Percentiles rank a stretch among this genome's conserved stretches.
These are phyloP conservation scores for Drosophila pectinifera DNA, from an alignment of 1,140 invertebrate species.

Conservation along the genomic window DNA sequence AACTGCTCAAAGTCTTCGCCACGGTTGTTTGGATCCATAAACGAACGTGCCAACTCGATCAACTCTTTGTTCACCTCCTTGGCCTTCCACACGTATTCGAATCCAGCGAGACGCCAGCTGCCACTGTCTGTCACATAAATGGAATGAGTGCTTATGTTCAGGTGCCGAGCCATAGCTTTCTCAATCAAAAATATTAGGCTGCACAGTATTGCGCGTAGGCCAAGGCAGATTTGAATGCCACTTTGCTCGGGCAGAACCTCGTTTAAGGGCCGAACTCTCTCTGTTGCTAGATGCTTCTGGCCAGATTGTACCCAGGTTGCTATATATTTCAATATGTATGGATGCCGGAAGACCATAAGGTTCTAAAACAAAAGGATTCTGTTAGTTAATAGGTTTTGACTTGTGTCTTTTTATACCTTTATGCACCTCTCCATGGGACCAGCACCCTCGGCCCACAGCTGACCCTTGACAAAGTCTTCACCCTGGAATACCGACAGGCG, in stretches of 20 bases:
- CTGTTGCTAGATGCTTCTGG: conserved; percentile 90
- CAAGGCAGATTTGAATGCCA: conserved; percentile 91
- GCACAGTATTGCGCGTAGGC: conserved; percentile 90
- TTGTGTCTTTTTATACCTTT: conserved; percentile 86
- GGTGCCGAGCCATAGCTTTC: conserved; percentile 91
- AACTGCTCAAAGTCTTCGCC: conserved; percentile 89
- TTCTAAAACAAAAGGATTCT: conserved; percentile 87
- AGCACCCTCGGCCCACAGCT: conserved; percentile 86
- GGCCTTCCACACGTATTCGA: conserved; percentile 91
- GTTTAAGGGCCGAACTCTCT: conserved; percentile 90
- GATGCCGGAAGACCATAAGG: conserved; percentile 92
- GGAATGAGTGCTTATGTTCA: conserved; percentile 92
- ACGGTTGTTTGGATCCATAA: conserved; percentile 85
- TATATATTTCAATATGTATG: conserved; percentile 91
- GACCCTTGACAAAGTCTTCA: conserved; percentile 86
- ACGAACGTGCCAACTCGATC: conserved; percentile 88
- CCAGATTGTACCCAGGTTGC: conserved; percentile 91
- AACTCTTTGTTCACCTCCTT: conserved; percentile 88
- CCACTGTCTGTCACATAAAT: conserved; percentile 93
- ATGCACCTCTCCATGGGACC: conserved; percentile 90
- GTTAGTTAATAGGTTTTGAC: not conserved
- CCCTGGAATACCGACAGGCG: conserved; percentile 90
- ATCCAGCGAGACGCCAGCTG: conserved; percentile 92
- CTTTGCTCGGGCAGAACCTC: conserved; percentile 88
- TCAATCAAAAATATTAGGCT: conserved; percentile 92